Evolutionary conservation across 2,113 vertebrate species (phyloP).

Genomic region (Amazona guildingii): DNA sequence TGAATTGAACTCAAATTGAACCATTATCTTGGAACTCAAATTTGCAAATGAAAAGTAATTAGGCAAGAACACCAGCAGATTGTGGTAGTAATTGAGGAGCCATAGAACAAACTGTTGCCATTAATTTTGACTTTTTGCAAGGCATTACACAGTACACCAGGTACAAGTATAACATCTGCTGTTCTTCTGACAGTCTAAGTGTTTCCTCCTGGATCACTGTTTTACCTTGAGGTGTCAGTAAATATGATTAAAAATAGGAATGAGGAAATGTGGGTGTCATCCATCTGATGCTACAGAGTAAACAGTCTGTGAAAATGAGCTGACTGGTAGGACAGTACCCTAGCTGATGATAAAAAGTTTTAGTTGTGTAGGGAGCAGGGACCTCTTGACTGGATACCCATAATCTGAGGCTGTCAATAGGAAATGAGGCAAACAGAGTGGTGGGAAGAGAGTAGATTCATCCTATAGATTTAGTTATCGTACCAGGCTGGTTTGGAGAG

Average conservation of each 20-base stretch:
- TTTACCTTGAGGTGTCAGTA: slow-evolving; percentile 48
- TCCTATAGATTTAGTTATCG: background rate
- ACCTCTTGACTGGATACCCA: background rate
- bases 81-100: background rate
- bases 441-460: background rate
- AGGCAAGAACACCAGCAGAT: background rate
- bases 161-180: background rate
- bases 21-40: background rate
- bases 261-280: slow-evolving; percentile 28
- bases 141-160: background rate
- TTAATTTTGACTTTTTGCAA: background rate
- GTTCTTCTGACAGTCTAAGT: background rate
- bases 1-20: background rate
- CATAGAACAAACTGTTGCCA: background rate
- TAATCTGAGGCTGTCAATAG: background rate
- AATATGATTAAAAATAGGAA: slow-evolving; percentile 35
- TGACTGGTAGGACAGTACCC: background rate
- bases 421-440: background rate
- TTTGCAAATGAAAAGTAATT: background rate
- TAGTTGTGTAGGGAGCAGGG: background rate
- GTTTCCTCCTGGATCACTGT: background rate
- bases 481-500: background rate
- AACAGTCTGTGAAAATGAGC: slow-evolving; percentile 39
- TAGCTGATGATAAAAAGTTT: background rate
- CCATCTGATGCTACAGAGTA: slow-evolving; percentile 25